Evolutionary conservation across 2,797 vertebrate genomes (phyloP), one percentile per base, ranked within the genome.

Genomic region (Pseudochromis fuscus): DNA sequence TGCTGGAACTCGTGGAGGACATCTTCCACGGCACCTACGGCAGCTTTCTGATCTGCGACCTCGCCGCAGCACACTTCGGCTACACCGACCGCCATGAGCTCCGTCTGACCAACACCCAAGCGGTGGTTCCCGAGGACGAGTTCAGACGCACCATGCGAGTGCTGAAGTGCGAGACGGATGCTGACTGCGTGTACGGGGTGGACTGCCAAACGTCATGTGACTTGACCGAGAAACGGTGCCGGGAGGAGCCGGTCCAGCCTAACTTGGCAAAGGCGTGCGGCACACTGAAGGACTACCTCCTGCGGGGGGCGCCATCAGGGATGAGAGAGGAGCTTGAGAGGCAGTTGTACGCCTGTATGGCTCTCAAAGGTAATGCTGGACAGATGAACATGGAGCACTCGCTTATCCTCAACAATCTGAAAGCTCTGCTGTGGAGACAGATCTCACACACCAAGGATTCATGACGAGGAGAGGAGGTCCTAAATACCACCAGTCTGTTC

Each of bases 351-450:
- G 95, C 96, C 60, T 99, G 98, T 66, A 96, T 98, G 89, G 96
- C 96, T 77, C 96, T 99, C 49, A 96, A 94, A 87, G 96, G 96
- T 37, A 94, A 95, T 35, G 95, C 96, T 9, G 94, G 95, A 77
- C 96, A 99, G 93, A 97, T 99, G 97, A 96, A 99, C 93, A 98
- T 99, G 96, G 97, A 99, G 87, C 98, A 99, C 88, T 97, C 98
- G 7, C 95, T 99, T 57, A 97, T 98, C 87, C 94, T 99, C 58
- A 99, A 98, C 93, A 99, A 98, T 86, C 92, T 99, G 85, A 99
- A 99, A 89, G 97, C 97, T 63, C 94, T 99, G 88, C 90, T 99
- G 84, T 99, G 98, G 98, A 98, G 96, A 89, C 98, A 98, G 93
- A 99, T 99, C 91, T 99, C 98, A 9, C 97, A 99, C 87, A 99